Evolutionary conservation across 1,140 invertebrate genomes (phyloP).

Genomic region (Aphaenogaster ashmeadi): DNA sequence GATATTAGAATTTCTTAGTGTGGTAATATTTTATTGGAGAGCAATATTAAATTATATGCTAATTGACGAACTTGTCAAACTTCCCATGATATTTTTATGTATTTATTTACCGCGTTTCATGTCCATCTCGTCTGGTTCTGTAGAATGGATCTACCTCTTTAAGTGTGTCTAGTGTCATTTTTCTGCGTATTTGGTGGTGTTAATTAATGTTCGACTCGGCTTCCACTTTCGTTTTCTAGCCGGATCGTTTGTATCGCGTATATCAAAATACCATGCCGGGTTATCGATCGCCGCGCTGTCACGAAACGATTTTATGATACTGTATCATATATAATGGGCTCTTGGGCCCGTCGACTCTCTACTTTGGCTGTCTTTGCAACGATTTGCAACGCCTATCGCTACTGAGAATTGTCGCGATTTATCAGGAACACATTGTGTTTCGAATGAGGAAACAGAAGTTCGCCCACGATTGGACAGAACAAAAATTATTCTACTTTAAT

Average conservation of each 20-base stretch:
- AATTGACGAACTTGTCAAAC: not conserved
- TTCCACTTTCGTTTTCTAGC: conserved; percentile 12
- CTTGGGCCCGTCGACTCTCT: not conserved
- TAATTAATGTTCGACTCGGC: conserved; percentile 9
- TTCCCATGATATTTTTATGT: not conserved
- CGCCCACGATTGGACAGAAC: not conserved
- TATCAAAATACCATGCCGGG: not conserved
- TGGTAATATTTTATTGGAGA: not conserved
- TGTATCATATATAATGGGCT: not conserved
- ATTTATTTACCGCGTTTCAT: not conserved
- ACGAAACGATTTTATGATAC: conserved; percentile 26
- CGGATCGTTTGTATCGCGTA: not conserved
- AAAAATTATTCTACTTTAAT: conserved; percentile 34
- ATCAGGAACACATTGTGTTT: conserved; percentile 57
- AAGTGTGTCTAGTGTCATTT: not conserved
- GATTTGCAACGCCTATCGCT: not conserved
- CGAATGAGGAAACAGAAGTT: conserved; percentile 22
- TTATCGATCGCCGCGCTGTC: conserved; percentile 10
- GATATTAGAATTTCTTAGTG: not conserved
- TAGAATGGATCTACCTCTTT: not conserved
- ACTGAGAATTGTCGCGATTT: conserved; percentile 58
- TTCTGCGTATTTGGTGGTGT: not conserved
- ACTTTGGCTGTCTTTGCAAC: not conserved
- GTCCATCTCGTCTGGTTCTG: not conserved
- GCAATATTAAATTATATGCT: not conserved